phyloP scores from a whole-genome alignment of 37 sponge, comb jelly and placozoan species.

The Sycon ciliatum region DNA sequence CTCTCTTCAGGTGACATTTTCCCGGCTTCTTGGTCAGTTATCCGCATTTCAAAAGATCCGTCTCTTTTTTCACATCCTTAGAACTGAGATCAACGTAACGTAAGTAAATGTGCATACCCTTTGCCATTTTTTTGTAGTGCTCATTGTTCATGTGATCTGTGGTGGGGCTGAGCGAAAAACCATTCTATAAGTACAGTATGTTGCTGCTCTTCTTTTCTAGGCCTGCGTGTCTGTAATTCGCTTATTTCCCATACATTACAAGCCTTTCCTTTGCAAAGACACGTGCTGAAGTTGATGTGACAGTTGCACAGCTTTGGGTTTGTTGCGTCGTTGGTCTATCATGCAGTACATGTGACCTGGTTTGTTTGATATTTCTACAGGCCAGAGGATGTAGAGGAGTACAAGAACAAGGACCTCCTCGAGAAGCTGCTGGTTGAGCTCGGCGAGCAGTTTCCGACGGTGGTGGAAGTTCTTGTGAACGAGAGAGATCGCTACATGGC shows the following conservation, averaged over 20 bases:
- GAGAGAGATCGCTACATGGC: slow-evolving; percentile 66
- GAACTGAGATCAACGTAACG: background rate
- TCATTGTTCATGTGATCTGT: too few relatives aligned
- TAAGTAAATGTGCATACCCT: too few relatives aligned
- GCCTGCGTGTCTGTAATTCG: too few relatives aligned
- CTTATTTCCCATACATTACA: too few relatives aligned
- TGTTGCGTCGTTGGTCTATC: background rate
- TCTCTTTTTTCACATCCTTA: slow-evolving; percentile 27
- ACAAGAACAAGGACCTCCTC: slow-evolving; percentile 67
- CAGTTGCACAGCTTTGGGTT: background rate
- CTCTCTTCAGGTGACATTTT: too few relatives aligned
- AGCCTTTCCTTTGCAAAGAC: too few relatives aligned
- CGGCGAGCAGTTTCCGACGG: slow-evolving; percentile 43
- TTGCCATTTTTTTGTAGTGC: too few relatives aligned
- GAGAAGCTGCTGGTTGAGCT: slow-evolving; percentile 53
- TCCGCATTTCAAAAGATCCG: slow-evolving; percentile 59
- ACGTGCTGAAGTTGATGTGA: background rate
- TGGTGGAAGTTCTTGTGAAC: slow-evolving; percentile 53
- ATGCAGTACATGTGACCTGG: background rate
- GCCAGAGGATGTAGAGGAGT: slow-evolving; percentile 62
- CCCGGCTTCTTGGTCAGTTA: too few relatives aligned
- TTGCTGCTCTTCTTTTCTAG: too few relatives aligned
- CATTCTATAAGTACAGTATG: too few relatives aligned
- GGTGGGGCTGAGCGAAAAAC: too few relatives aligned
- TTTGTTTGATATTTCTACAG: slow-evolving; percentile 36